Percentiles rank a stretch among this genome's conserved stretches.
phyloP scores from a whole-genome alignment of 2,888 invertebrate genomes.

The Neocrepidodera transversa region DNA sequence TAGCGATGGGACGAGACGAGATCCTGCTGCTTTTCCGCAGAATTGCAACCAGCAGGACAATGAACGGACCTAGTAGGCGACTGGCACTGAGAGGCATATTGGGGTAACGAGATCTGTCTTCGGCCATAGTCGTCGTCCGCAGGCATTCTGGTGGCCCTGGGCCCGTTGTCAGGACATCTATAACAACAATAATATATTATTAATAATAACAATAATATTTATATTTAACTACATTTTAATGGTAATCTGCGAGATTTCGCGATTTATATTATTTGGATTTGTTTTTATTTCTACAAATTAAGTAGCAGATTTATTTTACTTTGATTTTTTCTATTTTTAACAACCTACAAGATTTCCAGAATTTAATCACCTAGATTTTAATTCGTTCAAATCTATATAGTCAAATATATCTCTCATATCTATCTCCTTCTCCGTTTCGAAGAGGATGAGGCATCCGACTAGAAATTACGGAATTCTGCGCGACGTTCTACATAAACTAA shows the following conservation, averaged over 20 bases:
- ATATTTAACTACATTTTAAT: no score
- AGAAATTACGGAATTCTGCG: conserved; percentile 14
- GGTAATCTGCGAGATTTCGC: no score
- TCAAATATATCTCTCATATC: no score
- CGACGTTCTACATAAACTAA: conserved; percentile 15
- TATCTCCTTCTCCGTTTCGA: neutral
- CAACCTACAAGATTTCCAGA: no score
- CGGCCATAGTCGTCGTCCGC: conserved; percentile 59
- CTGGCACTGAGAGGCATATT: conserved; percentile 35
- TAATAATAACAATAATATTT: no score
- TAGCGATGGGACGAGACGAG: conserved; percentile 33
- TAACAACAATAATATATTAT: no score
- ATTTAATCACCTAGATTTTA: no score
- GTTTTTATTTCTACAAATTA: no score
- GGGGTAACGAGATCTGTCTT: conserved; percentile 54
- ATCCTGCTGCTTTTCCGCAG: conserved; percentile 41
- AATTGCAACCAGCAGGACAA: conserved; percentile 50
- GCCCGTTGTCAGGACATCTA: conserved; percentile 73
- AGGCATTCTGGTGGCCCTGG: conserved; percentile 71
- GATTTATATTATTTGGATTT: no score
- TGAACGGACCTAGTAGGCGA: conserved; percentile 37
- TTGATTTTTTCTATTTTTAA: no score
- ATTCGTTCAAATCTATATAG: no score
- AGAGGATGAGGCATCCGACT: neutral
- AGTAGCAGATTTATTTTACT: no score